Base-by-base conservation (phyloP, 2,113 vertebrate species). In the Lamprologus speciosus region DNA sequence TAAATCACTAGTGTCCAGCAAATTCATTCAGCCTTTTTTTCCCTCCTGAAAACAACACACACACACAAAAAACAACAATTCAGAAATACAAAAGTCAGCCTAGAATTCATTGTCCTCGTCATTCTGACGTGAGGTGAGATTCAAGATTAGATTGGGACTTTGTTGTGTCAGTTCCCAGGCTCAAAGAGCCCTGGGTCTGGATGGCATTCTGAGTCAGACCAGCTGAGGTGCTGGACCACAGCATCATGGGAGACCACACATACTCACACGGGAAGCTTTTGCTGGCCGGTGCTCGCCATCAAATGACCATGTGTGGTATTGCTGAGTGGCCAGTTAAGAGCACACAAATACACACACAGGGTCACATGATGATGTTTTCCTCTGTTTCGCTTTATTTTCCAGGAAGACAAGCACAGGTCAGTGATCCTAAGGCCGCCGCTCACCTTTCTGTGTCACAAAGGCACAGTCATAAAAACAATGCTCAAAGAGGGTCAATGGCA, bases 1-100 rank as follows among this genome's bases (percentile, higher is more conserved):
- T 97, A 98, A 97, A 97, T 97, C 95, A 97, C 94, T 95, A 92
- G 93, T 96, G 94, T 93, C 91, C 89, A 91, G 93, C 94, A 94
- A 91, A 93, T 95, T 94, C 87, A 89, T 93, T 91, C 89, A 94
- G 92, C 91, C 93, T 68, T 87, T 85, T 31, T 86, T 86, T 78
- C 89, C 93, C 87, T 84, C 53, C 58, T 84, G 81, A 85, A 87
- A 87, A 88, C 91, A 86, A 92, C 85, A 93, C 91, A 91, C 91
- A 86, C 55, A 60, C 40, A 87, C 68, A 28, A 87, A 54, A 93
- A 92, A 93, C 80, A 88, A 84, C 80, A 80, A 87, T 60, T 89
- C 73, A 63, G 85, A 85, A 85, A 84, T 17, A 75, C 58, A 88
- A 93, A 92, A 91, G 85, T 92, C 81, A 88, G 90, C 83, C 28